Base-by-base conservation (phyloP, 1,140 invertebrate species). In the Drosophila takahashii region DNA sequence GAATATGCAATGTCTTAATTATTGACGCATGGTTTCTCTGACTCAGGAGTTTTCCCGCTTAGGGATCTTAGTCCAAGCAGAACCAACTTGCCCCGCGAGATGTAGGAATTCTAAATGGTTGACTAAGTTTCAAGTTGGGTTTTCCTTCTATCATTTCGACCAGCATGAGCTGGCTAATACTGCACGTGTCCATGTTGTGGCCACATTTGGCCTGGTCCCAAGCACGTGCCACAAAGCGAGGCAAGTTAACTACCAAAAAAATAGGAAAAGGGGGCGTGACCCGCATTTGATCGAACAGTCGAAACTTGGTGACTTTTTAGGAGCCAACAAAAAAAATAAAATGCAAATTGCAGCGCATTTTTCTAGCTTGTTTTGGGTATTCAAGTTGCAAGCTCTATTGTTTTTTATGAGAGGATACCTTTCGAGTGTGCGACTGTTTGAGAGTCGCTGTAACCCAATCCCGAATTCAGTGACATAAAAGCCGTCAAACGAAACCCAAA, bases 321-420 rank as follows among this genome's bases (percentile, higher is more conserved):
- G 42, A 29, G 45, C 34, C 9, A 44, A 22, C 8, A 3, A 18
- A 41, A 32, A 45, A 48, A 15, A 11, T 26, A 34, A 78, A 70
- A 76, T 39, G 44, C 77, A 89, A 83, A 89, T 39, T 89, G 83
- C 83, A 57, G 83, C 83, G 83, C 84, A 87, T 86, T 83, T 87
- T 87, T 87, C 66, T 75, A 87, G 61, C 66, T 89, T 87, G 75
- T 87, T 89, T 64, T 65, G 71, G 65, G 85, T 87, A 73, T 87
- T 83, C 61, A 67, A 71, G 76, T 87, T 87, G 75, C 83, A 89
- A 69, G 58, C 16, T 65, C 53, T 60, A 62, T 62, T 22, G 15
- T 39, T 15, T 26, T 9, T 9, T 9, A 29, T 44, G 50, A 56
- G 75, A 77, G 77, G 72, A 77, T 71, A 72, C 66, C 58, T 62